Conservation (phyloP, 2,113 vertebrate genomes). For the Zootoca vivipara region DNA sequence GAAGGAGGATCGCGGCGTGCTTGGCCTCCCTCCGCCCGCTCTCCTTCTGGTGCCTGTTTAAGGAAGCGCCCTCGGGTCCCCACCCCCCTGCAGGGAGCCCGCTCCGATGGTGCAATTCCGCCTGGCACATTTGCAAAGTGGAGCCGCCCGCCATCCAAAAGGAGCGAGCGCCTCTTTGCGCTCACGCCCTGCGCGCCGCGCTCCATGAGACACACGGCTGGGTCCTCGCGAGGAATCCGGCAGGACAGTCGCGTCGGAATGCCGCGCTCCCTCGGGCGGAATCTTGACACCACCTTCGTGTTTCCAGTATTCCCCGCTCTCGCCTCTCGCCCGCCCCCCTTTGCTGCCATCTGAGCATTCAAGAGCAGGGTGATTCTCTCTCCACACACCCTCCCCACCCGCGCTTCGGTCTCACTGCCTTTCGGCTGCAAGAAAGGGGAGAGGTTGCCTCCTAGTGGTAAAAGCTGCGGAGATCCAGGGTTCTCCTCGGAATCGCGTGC, state of each 20-base stretch:
- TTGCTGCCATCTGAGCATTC: conserved; percentile 28
- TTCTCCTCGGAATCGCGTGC: neutral
- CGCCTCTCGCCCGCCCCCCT: accelerated
- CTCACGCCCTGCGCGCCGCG: neutral
- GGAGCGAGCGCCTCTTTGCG: neutral
- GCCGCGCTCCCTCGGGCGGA: neutral
- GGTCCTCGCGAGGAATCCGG: neutral
- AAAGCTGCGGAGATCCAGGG: too few species aligned
- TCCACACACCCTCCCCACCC: accelerated
- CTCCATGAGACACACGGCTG: neutral
- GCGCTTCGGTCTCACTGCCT: accelerated
- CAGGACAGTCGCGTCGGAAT: neutral
- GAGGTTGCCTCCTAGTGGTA: conserved; percentile 22
- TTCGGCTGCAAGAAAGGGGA: neutral
- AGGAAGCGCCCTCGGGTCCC: conserved; percentile 65
- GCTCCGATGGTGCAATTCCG: conserved; percentile 44
- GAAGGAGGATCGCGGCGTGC: neutral
- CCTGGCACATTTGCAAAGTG: conserved; percentile 33
- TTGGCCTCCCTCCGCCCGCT: conserved; percentile 18
- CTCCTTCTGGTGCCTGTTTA: conserved; percentile 53
- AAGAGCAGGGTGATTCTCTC: neutral
- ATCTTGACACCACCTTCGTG: conserved; percentile 1
- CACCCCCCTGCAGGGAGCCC: conserved; percentile 57
- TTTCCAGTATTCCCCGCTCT: neutral
- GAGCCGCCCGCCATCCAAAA: neutral